Evolutionary conservation across 2,113 vertebrate genomes (phyloP).

Genomic region (Oenanthe oenanthe): DNA sequence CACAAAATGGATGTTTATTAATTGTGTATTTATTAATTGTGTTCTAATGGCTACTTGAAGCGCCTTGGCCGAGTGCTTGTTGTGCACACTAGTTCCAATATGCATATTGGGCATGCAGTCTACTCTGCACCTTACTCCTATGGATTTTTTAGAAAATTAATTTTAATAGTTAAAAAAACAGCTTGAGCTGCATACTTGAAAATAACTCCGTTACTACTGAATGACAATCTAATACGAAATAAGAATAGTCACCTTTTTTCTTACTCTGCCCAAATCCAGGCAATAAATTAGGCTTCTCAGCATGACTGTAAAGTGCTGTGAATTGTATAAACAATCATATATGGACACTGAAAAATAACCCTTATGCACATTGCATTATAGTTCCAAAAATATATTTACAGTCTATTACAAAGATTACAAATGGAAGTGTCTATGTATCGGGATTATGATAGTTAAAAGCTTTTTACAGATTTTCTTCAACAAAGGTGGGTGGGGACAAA

Average conservation of each 20-base stretch:
- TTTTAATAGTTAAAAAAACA: conserved; percentile 74
- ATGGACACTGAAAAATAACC: conserved; percentile 86
- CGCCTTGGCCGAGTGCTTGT: not conserved
- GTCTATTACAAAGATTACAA: conserved; percentile 99
- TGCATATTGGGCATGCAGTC: conserved; percentile 43
- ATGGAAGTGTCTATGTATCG: conserved; percentile 94
- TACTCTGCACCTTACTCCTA: conserved; percentile 65
- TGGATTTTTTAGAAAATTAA: conserved; percentile 70
- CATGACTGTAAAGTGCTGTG: conserved; percentile 80
- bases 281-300: conserved; percentile 75
- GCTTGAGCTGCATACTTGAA: conserved; percentile 72
- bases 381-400: conserved; percentile 99
- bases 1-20: not conserved
- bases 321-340: conserved; percentile 82
- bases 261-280: conserved; percentile 76
- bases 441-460: conserved; percentile 89
- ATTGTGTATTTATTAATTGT: not conserved
- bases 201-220: conserved; percentile 72
- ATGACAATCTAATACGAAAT: conserved; percentile 73
- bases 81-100: not conserved
- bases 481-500: conserved; percentile 73
- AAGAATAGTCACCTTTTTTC: conserved; percentile 74
- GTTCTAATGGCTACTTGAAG: not conserved
- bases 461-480: conserved; percentile 86
- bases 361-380: conserved; percentile 95